A percentile compares a stretch with the other conserved stretches of the same genome.
phyloP scores from a whole-genome alignment of 92 coral and sea anemone species.

The Epizoanthus rinbou region DNA sequence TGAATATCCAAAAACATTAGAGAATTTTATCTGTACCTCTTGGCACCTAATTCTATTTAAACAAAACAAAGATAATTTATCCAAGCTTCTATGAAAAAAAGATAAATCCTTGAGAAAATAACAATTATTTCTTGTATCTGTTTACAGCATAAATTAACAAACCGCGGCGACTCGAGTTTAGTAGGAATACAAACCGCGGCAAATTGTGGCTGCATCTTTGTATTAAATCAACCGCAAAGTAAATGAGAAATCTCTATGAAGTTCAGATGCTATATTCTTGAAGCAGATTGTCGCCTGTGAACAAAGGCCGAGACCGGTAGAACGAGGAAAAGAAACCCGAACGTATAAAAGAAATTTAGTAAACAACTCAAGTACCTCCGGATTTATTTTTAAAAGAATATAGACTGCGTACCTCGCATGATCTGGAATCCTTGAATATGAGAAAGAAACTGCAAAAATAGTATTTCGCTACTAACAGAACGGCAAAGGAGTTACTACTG shows the following conservation, averaged over 20 bases:
- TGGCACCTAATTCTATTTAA: background rate
- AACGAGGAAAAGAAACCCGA: background rate
- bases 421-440: background rate
- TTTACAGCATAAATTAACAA: background rate
- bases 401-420: background rate
- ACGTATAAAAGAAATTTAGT: background rate
- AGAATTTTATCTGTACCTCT: background rate
- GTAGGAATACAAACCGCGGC: background rate
- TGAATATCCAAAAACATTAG: background rate
- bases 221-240: background rate
- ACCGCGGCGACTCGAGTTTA: background rate
- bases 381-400: background rate
- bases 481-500: background rate
- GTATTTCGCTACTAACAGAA: background rate
- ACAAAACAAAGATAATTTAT: background rate
- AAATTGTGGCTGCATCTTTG: background rate
- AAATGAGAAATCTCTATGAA: background rate
- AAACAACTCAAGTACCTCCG: background rate
- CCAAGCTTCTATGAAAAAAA: background rate
- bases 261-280: slow-evolving; percentile 13
- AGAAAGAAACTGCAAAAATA: background rate
- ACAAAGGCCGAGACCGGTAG: background rate
- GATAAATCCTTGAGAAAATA: background rate
- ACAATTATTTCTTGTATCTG: background rate
- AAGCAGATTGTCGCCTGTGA: background rate